These are phyloP conservation scores for Hyphantria cunea DNA, from an alignment of 1,140 invertebrate genomes.

Conservation along the genomic window DNA sequence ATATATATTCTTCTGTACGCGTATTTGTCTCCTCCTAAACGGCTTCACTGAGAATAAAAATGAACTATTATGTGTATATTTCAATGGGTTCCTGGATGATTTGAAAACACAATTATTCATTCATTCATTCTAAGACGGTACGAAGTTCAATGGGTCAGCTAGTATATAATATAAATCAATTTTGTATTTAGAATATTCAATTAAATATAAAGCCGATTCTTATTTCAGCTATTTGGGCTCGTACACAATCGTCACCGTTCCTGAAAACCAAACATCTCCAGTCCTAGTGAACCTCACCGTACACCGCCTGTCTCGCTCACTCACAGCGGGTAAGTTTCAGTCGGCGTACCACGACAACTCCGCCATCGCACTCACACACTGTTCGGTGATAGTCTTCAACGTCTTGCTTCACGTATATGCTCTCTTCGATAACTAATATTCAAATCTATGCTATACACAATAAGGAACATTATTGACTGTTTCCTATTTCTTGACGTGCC, in stretches of 20 bases:
- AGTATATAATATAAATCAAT: too few species aligned
- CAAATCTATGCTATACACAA: neutral
- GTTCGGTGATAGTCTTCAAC: slow-evolving; percentile 47
- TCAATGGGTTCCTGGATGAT: too few species aligned
- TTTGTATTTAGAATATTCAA: too few species aligned
- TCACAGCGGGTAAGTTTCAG: slow-evolving; percentile 59
- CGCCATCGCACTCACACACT: slow-evolving; percentile 48
- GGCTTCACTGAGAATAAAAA: too few species aligned
- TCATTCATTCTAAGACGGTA: too few species aligned
- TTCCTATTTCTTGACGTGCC: too few species aligned
- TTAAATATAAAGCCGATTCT: neutral
- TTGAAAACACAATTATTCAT: too few species aligned
- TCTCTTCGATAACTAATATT: slow-evolving; percentile 33
- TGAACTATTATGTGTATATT: too few species aligned
- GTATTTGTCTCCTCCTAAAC: too few species aligned
- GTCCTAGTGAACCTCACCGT: slow-evolving; percentile 47
- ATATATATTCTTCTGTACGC: too few species aligned
- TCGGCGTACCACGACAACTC: slow-evolving; percentile 47
- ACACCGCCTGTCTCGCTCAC: slow-evolving; percentile 38
- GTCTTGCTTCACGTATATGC: slow-evolving; percentile 47
- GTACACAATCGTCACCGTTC: slow-evolving; percentile 35
- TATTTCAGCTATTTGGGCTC: slow-evolving; percentile 46
- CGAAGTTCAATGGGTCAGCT: too few species aligned
- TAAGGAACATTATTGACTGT: too few species aligned
- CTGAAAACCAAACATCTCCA: slow-evolving; percentile 24